Conservation (phyloP, 2,888 invertebrate species). For the Agelastica alni region DNA sequence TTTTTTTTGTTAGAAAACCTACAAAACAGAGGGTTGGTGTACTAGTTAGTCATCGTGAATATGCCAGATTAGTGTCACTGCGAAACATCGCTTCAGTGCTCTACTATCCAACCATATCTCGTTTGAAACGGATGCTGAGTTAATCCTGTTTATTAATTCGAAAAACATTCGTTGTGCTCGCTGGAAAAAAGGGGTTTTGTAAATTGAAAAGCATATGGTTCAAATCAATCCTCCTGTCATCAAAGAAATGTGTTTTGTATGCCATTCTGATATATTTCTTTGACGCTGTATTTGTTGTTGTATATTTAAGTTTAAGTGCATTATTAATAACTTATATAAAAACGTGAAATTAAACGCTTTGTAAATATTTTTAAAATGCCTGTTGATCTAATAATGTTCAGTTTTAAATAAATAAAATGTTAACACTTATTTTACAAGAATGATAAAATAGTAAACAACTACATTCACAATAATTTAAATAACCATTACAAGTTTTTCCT, state of each 20-base stretch:
- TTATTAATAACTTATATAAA: neutral
- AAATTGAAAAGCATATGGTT: constrained; percentile 3
- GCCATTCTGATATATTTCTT: neutral
- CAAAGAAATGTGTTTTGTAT: constrained; percentile 5
- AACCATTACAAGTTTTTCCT: no score
- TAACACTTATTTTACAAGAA: no score
- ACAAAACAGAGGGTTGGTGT: no score
- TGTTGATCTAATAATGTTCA: no score
- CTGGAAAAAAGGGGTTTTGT: constrained; percentile 4
- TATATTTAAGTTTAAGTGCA: neutral
- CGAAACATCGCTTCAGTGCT: neutral
- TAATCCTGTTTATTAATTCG: constrained; percentile 7
- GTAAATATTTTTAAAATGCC: no score
- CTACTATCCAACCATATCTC: neutral
- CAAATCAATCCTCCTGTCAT: constrained; percentile 9
- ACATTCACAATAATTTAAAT: no score
- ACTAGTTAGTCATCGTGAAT: neutral
- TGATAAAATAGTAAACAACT: no score
- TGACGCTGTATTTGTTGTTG: constrained; percentile 1
- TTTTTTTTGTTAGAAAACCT: no score
- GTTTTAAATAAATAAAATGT: no score
- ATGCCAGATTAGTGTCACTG: constrained; percentile 1
- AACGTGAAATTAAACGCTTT: neutral
- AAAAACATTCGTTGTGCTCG: constrained; percentile 6
- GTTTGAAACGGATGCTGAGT: constrained; percentile 1